Base-by-base conservation (phyloP, 2,113 vertebrate species). In the Petrocephalus zakoni region DNA sequence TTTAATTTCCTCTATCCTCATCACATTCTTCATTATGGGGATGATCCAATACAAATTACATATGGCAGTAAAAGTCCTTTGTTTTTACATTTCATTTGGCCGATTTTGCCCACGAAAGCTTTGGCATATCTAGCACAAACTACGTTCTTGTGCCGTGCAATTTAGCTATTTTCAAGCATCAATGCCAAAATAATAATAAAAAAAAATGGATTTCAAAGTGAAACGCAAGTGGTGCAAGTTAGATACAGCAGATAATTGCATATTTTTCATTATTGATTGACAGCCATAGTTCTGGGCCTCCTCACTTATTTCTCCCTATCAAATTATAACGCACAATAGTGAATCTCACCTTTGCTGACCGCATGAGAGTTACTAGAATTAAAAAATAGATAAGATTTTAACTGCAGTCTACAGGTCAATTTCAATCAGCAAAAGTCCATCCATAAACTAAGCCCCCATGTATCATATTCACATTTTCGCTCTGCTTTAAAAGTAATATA, bases 391-490 rank as follows among this genome's bases (percentile, higher is more conserved):
- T 90, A 86, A 91, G 90, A 93, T 91, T 88, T 93, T 89, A 89
- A 92, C 89, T 88, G 87, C 68, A 87, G 75, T 88, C 88, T 42
- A 56, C 53, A 85, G 91, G 91, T 92, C 91, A 93, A 82, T 94
- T 93, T 93, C 92, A 93, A 90, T 94, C 92, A 93, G 88, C n/a
- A 61, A 19, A 89, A 88, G 90, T 90, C 88, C 88, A 91, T 51
- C 1, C 64, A 87, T 2, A 47, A 68, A 61, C 91, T 89, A 72
- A 93, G 83, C 89, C 75, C 87, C 89, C 86, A n/a, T 72, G 89
- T 89, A 88, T 75, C 21, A 83, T 49, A 87, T 49, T 68, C 81
- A 52, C 56, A 88, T 89, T 34, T 83, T 87, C 85, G 75, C 25
- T 85, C 0, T 52, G 47, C 42, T 89, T 87, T 46, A 46, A 25